Evolutionary conservation across 2,113 vertebrate genomes (phyloP).

Genomic region (Psittacula cyanocephala): DNA sequence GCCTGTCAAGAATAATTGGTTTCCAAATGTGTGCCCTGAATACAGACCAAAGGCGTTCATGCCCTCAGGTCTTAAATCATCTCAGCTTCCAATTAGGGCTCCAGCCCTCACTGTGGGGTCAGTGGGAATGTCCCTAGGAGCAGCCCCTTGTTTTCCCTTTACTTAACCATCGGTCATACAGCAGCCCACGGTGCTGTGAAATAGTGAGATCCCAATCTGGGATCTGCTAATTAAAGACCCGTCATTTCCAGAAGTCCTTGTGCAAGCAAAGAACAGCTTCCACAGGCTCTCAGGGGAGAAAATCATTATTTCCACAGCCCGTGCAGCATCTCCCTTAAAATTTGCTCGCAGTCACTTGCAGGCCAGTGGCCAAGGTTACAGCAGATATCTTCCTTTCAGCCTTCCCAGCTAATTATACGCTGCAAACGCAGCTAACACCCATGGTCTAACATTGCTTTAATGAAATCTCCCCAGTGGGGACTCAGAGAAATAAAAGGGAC

Average conservation of each 20-base stretch:
- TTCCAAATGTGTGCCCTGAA: not conserved
- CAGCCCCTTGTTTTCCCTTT: not conserved
- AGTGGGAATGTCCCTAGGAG: not conserved
- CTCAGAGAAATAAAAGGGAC: not conserved
- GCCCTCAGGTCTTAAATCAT: not conserved
- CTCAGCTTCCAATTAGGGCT: not conserved
- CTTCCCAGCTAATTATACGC: not conserved
- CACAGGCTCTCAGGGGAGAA: not conserved
- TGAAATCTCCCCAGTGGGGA: not conserved
- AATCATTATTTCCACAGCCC: not conserved
- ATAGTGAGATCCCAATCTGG: not conserved
- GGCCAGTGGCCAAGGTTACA: not conserved
- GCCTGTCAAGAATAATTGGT: fast-evolving
- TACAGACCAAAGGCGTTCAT: not conserved
- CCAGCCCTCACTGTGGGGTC: not conserved
- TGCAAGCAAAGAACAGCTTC: not conserved
- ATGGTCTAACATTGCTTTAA: not conserved
- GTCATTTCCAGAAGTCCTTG: not conserved
- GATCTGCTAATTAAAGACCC: not conserved
- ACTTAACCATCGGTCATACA: not conserved
- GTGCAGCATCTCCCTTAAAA: not conserved
- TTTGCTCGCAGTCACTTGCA: not conserved
- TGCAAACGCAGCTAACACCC: not conserved
- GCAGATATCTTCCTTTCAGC: not conserved
- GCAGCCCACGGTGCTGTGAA: fast-evolving